These are phyloP conservation scores for Leucophenga montana DNA, from an alignment of 2,888 invertebrate genomes.

Conservation along the genomic window DNA sequence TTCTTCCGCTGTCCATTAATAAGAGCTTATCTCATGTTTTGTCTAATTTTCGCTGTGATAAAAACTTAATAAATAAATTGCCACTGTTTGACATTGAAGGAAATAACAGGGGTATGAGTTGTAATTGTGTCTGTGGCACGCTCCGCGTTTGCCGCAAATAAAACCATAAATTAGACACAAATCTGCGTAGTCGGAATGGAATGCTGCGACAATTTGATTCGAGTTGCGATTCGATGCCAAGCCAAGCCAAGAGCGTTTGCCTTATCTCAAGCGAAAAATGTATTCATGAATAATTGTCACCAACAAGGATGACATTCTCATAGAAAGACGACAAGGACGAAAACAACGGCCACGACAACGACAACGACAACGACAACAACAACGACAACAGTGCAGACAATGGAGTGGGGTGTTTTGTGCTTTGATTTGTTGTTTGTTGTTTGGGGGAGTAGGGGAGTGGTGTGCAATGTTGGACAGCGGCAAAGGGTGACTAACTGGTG, in stretches of 20 bases:
- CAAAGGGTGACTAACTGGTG: too few relatives aligned
- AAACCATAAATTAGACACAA: conserved; percentile 66
- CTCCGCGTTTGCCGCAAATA: conserved; percentile 61
- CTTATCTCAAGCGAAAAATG: conserved; percentile 61
- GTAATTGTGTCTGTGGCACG: neutral
- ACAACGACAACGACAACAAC: neutral
- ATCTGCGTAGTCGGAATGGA: conserved; percentile 38
- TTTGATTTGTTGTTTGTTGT: conserved; percentile 10
- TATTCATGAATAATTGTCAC: conserved; percentile 67
- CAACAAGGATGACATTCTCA: conserved; percentile 20
- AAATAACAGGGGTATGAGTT: neutral
- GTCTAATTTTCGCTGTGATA: conserved; percentile 45
- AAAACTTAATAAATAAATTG: conserved; percentile 66
- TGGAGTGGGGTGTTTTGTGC: neutral
- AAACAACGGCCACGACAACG: neutral
- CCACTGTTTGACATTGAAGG: conserved; percentile 49
- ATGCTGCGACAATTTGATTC: too few relatives aligned
- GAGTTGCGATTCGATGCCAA: too few relatives aligned
- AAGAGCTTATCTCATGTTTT: neutral
- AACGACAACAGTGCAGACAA: conserved; percentile 23
- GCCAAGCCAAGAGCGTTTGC: neutral
- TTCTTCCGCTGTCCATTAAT: too few relatives aligned
- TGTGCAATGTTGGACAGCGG: too few relatives aligned
- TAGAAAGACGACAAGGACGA: too few relatives aligned
- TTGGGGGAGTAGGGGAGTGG: too few relatives aligned